Evolutionary conservation across 1,140 invertebrate genomes (phyloP).

Genomic region (Drosophila kanapiae): DNA sequence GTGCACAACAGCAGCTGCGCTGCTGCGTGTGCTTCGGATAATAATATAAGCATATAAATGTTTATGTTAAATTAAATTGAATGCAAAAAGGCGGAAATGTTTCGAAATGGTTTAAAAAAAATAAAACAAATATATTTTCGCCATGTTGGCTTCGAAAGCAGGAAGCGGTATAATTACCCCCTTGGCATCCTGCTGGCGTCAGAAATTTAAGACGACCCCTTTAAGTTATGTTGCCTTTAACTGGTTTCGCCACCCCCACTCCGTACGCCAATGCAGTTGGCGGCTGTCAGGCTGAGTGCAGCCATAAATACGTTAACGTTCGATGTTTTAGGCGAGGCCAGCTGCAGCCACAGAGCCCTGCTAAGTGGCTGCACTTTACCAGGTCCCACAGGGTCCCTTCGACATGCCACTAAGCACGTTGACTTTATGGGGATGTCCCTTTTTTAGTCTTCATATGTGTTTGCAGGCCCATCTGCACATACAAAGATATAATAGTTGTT

Average conservation of each 20-base stretch:
- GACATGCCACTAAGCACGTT: slow-evolving; percentile 32
- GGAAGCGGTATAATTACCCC: slow-evolving; percentile 46
- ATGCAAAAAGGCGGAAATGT: slow-evolving; percentile 81
- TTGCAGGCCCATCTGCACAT: slow-evolving; percentile 19
- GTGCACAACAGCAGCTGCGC: slow-evolving; percentile 54
- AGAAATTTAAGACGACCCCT: slow-evolving; percentile 61
- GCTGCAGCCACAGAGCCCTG: slow-evolving; percentile 60
- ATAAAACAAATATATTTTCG: slow-evolving; percentile 47
- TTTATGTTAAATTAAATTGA: slow-evolving; percentile 84
- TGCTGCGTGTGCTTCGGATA: slow-evolving; percentile 57
- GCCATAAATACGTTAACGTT: slow-evolving; percentile 79
- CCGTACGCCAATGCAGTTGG: slow-evolving; percentile 47
- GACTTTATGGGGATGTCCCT: slow-evolving; percentile 42
- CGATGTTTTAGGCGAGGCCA: slow-evolving; percentile 72
- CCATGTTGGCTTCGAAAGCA: slow-evolving; percentile 59
- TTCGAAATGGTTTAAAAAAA: slow-evolving; percentile 56
- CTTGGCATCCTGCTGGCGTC: slow-evolving; percentile 16
- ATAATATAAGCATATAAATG: slow-evolving; percentile 83
- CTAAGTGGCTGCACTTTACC: slow-evolving; percentile 76
- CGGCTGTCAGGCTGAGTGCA: slow-evolving; percentile 74
- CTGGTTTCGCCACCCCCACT: slow-evolving; percentile 9
- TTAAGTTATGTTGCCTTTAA: slow-evolving; percentile 42
- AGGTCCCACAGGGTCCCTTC: slow-evolving; percentile 44
- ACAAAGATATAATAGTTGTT: slow-evolving; percentile 29
- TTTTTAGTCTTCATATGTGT: slow-evolving; percentile 17